Conservation (phyloP, 23 tunicate species). For the Ciona savignyi region DNA sequence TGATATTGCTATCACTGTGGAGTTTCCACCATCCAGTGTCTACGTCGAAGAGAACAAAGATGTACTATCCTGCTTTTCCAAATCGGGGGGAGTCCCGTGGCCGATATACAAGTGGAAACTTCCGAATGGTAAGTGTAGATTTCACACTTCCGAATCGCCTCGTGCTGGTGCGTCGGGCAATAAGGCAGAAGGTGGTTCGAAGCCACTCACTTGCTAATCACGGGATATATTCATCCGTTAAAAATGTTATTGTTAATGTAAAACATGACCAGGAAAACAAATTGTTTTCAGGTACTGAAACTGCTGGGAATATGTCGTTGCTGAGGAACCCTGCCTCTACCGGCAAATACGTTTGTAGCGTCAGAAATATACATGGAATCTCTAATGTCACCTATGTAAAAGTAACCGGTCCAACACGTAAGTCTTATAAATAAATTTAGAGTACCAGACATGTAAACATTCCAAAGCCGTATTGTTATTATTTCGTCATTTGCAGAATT, state of each 20-base stretch:
- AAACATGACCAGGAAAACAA: too few relatives aligned
- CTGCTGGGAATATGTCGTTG: background rate
- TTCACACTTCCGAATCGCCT: too few relatives aligned
- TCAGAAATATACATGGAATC: background rate
- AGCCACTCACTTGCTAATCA: too few relatives aligned
- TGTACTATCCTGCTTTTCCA: conserved; percentile 22
- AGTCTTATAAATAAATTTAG: too few relatives aligned
- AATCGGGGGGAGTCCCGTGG: conserved; percentile 47
- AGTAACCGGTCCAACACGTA: too few relatives aligned
- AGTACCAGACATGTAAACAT: too few relatives aligned
- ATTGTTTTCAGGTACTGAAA: background rate
- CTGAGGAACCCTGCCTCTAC: background rate
- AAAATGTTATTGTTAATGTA: too few relatives aligned
- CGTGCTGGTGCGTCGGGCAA: too few relatives aligned
- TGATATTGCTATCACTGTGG: conserved; percentile 39
- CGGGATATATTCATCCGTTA: too few relatives aligned
- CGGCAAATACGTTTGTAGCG: background rate
- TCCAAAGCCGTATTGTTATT: too few relatives aligned
- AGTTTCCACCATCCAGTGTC: conserved; percentile 51
- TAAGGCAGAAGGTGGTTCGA: too few relatives aligned
- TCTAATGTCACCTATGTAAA: too few relatives aligned
- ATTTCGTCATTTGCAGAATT: conserved; percentile 3
- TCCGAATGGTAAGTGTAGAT: conserved; percentile 55
- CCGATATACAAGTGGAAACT: conserved; percentile 65
- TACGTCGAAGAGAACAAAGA: background rate